A percentile compares a stretch with the other conserved stretches of the same genome.
Conservation (phyloP, 2,888 invertebrate genomes). For the Quadriops clusia region DNA sequence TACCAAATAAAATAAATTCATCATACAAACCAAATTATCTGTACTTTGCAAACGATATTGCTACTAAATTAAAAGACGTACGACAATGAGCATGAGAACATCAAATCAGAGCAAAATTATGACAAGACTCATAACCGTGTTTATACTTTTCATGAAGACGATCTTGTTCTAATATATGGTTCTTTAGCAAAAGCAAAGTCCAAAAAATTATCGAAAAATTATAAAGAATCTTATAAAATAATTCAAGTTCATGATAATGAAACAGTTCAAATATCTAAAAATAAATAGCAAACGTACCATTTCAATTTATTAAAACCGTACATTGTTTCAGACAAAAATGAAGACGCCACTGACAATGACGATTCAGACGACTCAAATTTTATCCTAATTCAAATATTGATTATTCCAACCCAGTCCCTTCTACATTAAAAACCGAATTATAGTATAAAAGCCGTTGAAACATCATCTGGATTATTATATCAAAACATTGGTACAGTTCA, state of each 20-base stretch:
- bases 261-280: slow-evolving; percentile 8
- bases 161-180: slow-evolving; percentile 9
- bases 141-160: slow-evolving; percentile 8
- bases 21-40: slow-evolving; percentile 9
- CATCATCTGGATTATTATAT: slow-evolving; percentile 6
- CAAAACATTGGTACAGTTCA: slow-evolving; percentile 3
- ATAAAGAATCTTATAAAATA: slow-evolving; percentile 11
- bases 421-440: too few species aligned
- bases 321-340: slow-evolving; percentile 8
- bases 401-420: too few species aligned
- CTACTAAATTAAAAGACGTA: slow-evolving; percentile 9
- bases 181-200: slow-evolving; percentile 5
- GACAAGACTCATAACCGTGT: slow-evolving; percentile 12
- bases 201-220: slow-evolving; percentile 12
- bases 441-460: too few species aligned
- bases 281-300: slow-evolving; percentile 9
- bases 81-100: slow-evolving; percentile 10
- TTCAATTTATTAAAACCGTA: slow-evolving; percentile 11
- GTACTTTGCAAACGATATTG: slow-evolving; percentile 8
- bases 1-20: slow-evolving; percentile 11
- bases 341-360: too few species aligned
- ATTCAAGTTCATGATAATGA: slow-evolving; percentile 10
- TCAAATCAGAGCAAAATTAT: slow-evolving; percentile 11
- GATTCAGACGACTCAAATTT: not conserved
- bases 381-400: not conserved